Evolutionary conservation across 2,113 vertebrate genomes (phyloP), one percentile per base, ranked within the genome.

Genomic region (Cyanistes caeruleus): DNA sequence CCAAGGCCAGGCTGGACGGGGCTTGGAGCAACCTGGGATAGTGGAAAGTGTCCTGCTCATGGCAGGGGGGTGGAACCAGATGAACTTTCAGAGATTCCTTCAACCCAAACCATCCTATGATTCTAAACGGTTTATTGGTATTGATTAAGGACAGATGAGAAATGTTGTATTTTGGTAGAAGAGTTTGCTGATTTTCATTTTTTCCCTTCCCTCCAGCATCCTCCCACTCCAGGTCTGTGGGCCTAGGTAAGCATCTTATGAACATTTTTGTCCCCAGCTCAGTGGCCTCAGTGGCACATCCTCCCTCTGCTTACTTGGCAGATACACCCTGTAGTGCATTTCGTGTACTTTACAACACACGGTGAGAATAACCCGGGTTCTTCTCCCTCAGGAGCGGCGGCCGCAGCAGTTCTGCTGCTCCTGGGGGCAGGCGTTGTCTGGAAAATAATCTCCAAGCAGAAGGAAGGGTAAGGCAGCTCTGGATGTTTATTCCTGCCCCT

Each of bases 401-500:
- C 89, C 1, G 87, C 87, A 0, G 95, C 17, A 53, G 22, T 91
- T 25, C 77, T 97, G 93, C 81, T 97, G 59, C 81, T 97, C 69
- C 81, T 97, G 56, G 95, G 87, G 19, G 41, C 63, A 6, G 81
- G 77, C 10, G 2, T 95, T 25, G 53, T 9, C 77, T 92, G 95
- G 95, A 97, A 89, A 82, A 76, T 95, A 11, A 48, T 91, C 76
- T 95, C 93, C 35, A 94, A 95, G 81, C 77, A 79, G 87, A 97
- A 96, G 81, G 27, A 95, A 95, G 96, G 96, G 96, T 97, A 95
- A 97, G 94, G 49, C 4, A 4, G 39, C 63, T 63, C 43, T 28
- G 22, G 35, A 14, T 77, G 15, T 11, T 59, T 10, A 13, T 20
- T 76, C 53, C 8, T 4, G 24, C 28, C 55, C 43, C 84, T 62